phyloP scores from a whole-genome alignment of 1,140 invertebrate genomes.

The Sesamia nonagrioides region DNA sequence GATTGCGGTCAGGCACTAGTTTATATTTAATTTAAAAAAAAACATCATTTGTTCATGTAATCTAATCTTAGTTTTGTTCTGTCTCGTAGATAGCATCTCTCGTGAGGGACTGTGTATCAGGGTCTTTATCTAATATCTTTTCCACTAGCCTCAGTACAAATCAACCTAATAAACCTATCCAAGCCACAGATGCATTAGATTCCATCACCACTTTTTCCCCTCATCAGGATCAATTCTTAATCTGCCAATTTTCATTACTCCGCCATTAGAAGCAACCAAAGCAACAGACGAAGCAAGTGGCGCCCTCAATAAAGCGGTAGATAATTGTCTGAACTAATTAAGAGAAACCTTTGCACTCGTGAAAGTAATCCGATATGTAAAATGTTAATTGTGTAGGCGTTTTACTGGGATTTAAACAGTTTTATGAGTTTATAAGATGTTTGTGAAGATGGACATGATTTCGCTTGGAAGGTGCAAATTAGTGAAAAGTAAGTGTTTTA shows the following conservation, averaged over 20 bases:
- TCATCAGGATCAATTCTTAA: conserved; percentile 2
- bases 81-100: no score
- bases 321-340: conserved; percentile 33
- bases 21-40: no score
- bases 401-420: background rate
- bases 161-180: background rate
- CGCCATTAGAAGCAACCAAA: conserved; percentile 6
- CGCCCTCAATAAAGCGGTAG: conserved; percentile 1
- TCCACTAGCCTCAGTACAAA: background rate
- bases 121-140: background rate
- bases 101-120: no score
- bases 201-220: background rate
- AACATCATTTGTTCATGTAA: no score
- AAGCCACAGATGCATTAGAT: background rate
- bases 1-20: no score
- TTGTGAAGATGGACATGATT: background rate
- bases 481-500: no score
- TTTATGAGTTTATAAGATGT: background rate
- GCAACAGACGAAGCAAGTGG: conserved; percentile 10
- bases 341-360: background rate
- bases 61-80: no score
- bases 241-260: conserved; percentile 27
- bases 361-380: conserved; percentile 17
- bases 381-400: conserved; percentile 1
- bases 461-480: no score